These are phyloP conservation scores for Neuroscelio doddi DNA, from an alignment of 2,888 invertebrate genomes.

Conservation along the genomic window DNA sequence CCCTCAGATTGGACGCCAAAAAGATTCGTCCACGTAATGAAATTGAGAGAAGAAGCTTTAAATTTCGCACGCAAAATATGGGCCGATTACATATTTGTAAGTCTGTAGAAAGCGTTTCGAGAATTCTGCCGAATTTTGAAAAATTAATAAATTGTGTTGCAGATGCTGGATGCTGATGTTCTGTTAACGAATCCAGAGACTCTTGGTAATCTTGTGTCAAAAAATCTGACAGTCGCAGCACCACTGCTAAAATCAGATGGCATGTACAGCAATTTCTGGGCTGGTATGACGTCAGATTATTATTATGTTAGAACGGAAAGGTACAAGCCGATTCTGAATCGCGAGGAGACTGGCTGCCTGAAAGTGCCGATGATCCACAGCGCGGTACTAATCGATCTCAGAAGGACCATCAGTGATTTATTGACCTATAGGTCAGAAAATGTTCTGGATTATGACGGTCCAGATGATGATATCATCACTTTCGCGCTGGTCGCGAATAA, in stretches of 20 bases:
- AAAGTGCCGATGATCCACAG: slow-evolving; percentile 94
- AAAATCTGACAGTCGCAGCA: slow-evolving; percentile 80
- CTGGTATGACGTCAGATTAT: slow-evolving; percentile 89
- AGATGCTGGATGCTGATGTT: slow-evolving; percentile 91
- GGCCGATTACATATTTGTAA: slow-evolving; percentile 93
- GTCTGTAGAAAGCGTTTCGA: slow-evolving; percentile 54
- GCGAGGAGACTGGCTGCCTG: slow-evolving; percentile 82
- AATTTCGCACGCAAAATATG: slow-evolving; percentile 82
- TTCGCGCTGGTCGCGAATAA: slow-evolving; percentile 89
- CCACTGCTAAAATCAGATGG: slow-evolving; percentile 92
- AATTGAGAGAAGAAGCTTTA: slow-evolving; percentile 84
- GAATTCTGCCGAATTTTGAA: too few species aligned
- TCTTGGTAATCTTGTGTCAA: slow-evolving; percentile 77
- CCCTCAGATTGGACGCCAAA: slow-evolving; percentile 83
- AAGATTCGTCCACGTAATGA: slow-evolving; percentile 86
- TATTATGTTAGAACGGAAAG: slow-evolving; percentile 89
- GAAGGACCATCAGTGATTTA: slow-evolving; percentile 74
- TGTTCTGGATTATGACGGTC: slow-evolving; percentile 79
- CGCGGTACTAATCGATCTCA: slow-evolving; percentile 86
- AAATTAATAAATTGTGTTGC: slow-evolving; percentile 29
- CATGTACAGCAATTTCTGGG: slow-evolving; percentile 97
- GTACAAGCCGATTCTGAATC: slow-evolving; percentile 85
- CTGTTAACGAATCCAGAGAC: slow-evolving; percentile 81
- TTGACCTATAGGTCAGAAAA: slow-evolving; percentile 84
- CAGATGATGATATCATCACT: slow-evolving; percentile 92